These are phyloP conservation scores for Temnothorax longispinosus DNA, from an alignment of 1,140 invertebrate species.

Conservation along the genomic window DNA sequence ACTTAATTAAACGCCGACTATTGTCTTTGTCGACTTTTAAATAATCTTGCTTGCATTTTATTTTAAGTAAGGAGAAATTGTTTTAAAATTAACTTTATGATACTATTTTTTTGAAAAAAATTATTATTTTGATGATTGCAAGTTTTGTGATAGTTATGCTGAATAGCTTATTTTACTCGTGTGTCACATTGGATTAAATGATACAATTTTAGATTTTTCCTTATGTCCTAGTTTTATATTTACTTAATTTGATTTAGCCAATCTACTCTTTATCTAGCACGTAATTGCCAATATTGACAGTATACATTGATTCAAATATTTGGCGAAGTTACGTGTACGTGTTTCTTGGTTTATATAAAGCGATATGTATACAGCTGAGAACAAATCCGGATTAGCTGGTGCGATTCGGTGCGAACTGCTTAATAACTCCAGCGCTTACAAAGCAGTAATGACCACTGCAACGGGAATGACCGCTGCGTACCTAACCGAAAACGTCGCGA, in stretches of 20 bases:
- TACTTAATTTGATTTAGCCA: background rate
- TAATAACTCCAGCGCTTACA: background rate
- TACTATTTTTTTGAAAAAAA: background rate
- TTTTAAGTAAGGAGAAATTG: background rate
- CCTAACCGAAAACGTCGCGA: background rate
- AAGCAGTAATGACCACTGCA: conserved; percentile 21
- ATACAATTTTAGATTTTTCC: background rate
- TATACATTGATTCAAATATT: background rate
- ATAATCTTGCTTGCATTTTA: background rate
- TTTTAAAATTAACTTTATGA: background rate
- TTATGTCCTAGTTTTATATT: background rate
- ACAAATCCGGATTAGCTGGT: conserved; percentile 22
- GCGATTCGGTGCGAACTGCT: conserved; percentile 5
- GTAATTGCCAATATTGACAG: background rate
- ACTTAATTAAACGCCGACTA: conserved; percentile 25
- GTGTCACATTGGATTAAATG: background rate
- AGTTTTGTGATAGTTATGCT: background rate
- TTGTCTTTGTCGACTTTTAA: background rate
- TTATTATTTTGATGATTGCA: background rate
- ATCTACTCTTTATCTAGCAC: background rate
- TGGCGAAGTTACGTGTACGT: background rate
- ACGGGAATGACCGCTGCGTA: background rate
- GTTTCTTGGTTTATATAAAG: background rate
- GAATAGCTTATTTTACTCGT: background rate
- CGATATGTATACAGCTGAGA: background rate